Percentiles rank a stretch among this genome's conserved stretches.
These are phyloP conservation scores for Chymomyza costata DNA, from an alignment of 1,140 invertebrate species.

Conservation along the genomic window DNA sequence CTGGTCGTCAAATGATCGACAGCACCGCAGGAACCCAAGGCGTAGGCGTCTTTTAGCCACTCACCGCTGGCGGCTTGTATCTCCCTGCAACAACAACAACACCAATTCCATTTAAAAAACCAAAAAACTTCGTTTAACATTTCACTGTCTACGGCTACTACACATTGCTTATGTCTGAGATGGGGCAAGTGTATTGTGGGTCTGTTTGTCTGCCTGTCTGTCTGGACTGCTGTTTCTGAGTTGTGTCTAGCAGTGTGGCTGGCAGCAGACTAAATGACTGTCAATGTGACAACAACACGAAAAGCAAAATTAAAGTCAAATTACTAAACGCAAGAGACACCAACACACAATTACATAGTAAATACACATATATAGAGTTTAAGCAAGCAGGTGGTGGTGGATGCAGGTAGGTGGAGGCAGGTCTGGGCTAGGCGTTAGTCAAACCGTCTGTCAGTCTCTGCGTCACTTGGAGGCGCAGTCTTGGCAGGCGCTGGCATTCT, in stretches of 20 bases:
- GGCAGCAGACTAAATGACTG: slow-evolving; percentile 39
- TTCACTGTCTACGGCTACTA: too few species aligned
- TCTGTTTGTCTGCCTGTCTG: too few species aligned
- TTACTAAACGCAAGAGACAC: slow-evolving; percentile 6
- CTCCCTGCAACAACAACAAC: slow-evolving; percentile 79
- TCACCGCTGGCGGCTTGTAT: slow-evolving; percentile 82
- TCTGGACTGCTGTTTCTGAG: too few species aligned
- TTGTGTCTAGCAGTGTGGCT: slow-evolving; percentile 41
- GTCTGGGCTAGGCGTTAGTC: slow-evolving; percentile 8
- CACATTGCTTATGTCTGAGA: too few species aligned
- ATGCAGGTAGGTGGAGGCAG: slow-evolving; percentile 9
- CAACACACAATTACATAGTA: slow-evolving; percentile 8
- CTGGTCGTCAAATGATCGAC: slow-evolving; percentile 79
- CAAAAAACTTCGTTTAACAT: slow-evolving; percentile 57
- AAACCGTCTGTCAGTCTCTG: not conserved
- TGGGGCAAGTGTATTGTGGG: too few species aligned
- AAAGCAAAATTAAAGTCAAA: slow-evolving; percentile 17
- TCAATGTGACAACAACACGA: slow-evolving; percentile 11
- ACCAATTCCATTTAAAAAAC: slow-evolving; percentile 59
- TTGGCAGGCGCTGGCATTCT: slow-evolving; percentile 9
- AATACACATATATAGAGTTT: too few species aligned
- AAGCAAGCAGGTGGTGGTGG: not conserved
- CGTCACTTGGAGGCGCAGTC: slow-evolving; percentile 34
- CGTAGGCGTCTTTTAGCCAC: slow-evolving; percentile 82
- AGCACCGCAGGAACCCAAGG: slow-evolving; percentile 66